Base-by-base conservation (phyloP, 2,113 vertebrate species). In the Scalopus aquaticus region DNA sequence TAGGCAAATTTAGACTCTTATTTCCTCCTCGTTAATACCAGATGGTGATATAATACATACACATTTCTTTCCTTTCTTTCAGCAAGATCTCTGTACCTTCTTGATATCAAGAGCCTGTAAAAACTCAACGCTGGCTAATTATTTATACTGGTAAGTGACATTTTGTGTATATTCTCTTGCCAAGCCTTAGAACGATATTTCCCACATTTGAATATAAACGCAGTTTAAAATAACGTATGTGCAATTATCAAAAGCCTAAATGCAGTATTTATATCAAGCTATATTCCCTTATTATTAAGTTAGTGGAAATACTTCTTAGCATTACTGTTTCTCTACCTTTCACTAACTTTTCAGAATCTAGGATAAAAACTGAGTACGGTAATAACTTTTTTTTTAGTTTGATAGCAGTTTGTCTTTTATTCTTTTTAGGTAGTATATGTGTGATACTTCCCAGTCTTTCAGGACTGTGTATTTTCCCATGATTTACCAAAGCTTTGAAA, bases 81-180 rank as follows among this genome's bases (percentile, higher is more conserved):
- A 99, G 99, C 99, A 99, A 98, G 99, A 99, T 93, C 98, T 99
- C 76, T 99, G 99, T 87, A 99, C 99, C 2, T 99, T 99, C 97
- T 98, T 99, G 96, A 99, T 99, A 98, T 99, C 99, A 39, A 98
- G 99, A 39, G 99, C 99, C 39, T 99, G 99, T 97, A 99, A 99
- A 98, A 99, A 99, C 97, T 99, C 99, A 30, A 99, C 99, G 0
- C 97, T 99, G 93, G 99, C 99, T 81, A 99, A 99, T 98, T 99
- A 99, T 96, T 98, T 99, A 95, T 99, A 99, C 96, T 99, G 99
- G 99, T 99, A 98, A 96, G 99, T 98, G 58, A 88, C 96, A n/a
- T 5, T 86, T 95, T 96, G 44, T 49, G 5, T 90, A 94, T n/a
- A 2, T 94, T 93, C 90, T 87, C 24, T 44, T 51, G 35, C 64